Base-by-base conservation (phyloP, 2,888 invertebrate species). In the Hydrotaea cyrtoneurina region DNA sequence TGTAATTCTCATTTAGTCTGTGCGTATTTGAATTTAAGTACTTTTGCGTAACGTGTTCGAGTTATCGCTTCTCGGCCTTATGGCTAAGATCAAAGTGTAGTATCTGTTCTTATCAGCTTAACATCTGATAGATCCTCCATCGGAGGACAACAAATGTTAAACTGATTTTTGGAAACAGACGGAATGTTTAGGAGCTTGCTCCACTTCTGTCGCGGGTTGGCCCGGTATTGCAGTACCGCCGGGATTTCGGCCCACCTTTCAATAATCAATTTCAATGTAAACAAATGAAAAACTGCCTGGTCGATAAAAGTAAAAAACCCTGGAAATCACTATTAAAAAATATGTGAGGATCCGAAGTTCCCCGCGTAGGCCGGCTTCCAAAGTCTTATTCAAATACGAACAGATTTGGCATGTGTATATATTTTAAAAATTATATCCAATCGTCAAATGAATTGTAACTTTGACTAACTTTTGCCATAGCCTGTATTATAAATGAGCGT, bases 31-130 rank as follows among this genome's bases (percentile, higher is more conserved):
- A 0, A 55, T 15, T 26, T 71, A 53, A 39, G 57, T 57, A 5
- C 1, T 66, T 46, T 11, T 62, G 11, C n/a, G 43, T 53, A 10
- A 2, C 0, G 1, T 0, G 19, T 1, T 19, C 0, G 0, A 82
- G 84, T 86, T 87, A 87, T 88, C 87, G 87, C 87, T 87, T 93
- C 93, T 93, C 93, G 93, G 93, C 93, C 92, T 92, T 91, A 92
- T 93, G 93, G 94, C 94, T 94, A 94, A 93, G 93, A 94, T 93
- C 93, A 94, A 94, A 93, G 93, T 93, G 93, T 94, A 94, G 93
- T 93, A 94, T 94, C 94, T 94, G 94, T 94, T 94, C 94, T 94
- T 94, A 94, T 94, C 94, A 94, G 94, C 94, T 94, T 94, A 94
- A 94, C 94, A 94, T 94, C 94, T 94, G 94, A 94, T 93, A 76